Evolutionary conservation across 2,113 vertebrate species (phyloP), one percentile per base, ranked within the genome.

Genomic region (Hymenochirus boettgeri): DNA sequence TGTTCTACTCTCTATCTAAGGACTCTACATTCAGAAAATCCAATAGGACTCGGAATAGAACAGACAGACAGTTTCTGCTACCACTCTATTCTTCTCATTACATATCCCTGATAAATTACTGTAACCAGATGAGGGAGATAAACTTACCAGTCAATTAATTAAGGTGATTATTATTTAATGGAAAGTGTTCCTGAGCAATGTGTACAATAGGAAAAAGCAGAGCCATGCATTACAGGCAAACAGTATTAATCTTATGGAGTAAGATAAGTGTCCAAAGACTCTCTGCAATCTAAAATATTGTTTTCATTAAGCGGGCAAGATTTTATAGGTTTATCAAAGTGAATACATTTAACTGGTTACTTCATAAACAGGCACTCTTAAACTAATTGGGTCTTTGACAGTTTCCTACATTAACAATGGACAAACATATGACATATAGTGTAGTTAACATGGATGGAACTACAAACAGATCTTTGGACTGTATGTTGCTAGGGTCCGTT

Each of bases 101-200:
- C 78, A 81, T 77, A 64, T 73, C 75, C 82, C 82, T 91, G 90
- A 92, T 91, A 86, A 91, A 92, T 89, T 86, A 83, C 86, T 80
- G n/a, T n/a, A n/a, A n/a, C n/a, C n/a, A n/a, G n/a, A n/a, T n/a
- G n/a, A n/a, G n/a, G n/a, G n/a, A n/a, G 80, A 88, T 91, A 89
- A 89, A 86, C 80, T 82, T 88, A 84, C 77, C 76, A 74, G 75
- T 87, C 89, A 90, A 91, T 92, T 92, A 91, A 91, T 92, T 91
- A 92, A 82, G 64, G 33, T 88, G 89, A 90, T 91, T 85, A 90
- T 87, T 86, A 86, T 89, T 88, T 89, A 87, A 86, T 82, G 77
- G 80, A 82, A 84, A 88, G 76, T 79, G 83, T 78, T 84, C 83
- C 65, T 66, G 75, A 72, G 76, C 74, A 76, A 78, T 69, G 73